phyloP scores from a whole-genome alignment of 2,888 invertebrate genomes.

The Ecdyonurus torrentis region DNA sequence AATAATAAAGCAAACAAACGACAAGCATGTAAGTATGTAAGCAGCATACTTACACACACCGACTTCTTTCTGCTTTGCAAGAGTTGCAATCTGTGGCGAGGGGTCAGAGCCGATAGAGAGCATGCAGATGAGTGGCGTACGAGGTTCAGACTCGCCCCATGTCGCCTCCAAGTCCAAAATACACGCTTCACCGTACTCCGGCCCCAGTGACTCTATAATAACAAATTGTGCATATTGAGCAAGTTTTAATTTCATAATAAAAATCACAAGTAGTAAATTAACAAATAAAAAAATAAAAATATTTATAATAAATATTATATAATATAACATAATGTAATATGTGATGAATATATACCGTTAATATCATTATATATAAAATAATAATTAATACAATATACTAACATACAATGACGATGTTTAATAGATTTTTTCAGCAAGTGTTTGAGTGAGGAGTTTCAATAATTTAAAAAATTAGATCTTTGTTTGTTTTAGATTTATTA shows the following conservation, averaged over 20 bases:
- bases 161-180: slow-evolving; percentile 82
- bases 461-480: background rate
- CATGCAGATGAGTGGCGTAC: slow-evolving; percentile 80
- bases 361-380: too few relatives aligned
- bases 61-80: slow-evolving; percentile 74
- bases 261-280: too few relatives aligned
- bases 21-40: background rate
- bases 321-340: too few relatives aligned
- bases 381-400: too few relatives aligned
- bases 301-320: too few relatives aligned
- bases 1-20: background rate
- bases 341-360: too few relatives aligned
- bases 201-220: slow-evolving; percentile 66
- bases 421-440: too few relatives aligned
- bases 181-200: slow-evolving; percentile 78
- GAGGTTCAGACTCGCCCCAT: slow-evolving; percentile 75
- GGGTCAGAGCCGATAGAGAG: slow-evolving; percentile 93
- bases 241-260: too few relatives aligned
- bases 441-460: too few relatives aligned
- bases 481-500: background rate
- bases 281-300: too few relatives aligned
- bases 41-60: slow-evolving; percentile 38
- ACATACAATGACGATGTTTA: too few relatives aligned
- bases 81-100: slow-evolving; percentile 73
- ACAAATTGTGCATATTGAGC: background rate